Base-by-base conservation (phyloP, 2,113 vertebrate genomes). In the Malurus melanocephalus region DNA sequence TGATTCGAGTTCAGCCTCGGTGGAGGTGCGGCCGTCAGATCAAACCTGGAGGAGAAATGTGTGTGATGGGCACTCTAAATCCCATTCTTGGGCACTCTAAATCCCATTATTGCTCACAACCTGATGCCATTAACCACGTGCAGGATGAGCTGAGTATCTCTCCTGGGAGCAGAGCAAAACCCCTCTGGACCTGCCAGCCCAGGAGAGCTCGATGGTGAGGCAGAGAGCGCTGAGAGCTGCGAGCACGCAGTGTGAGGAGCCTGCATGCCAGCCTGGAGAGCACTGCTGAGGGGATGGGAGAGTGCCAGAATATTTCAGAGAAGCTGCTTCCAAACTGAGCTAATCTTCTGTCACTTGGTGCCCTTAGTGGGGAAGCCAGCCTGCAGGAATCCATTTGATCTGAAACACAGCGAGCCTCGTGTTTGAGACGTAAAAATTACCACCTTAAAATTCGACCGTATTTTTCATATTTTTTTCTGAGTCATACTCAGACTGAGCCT, bases 161-260 rank as follows among this genome's bases (percentile, higher is more conserved):
- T 65, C 66, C 24, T 67, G 76, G 56, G 61, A 68, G 30, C 43
- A 55, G 23, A 85, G 28, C 6, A 85, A 89, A 93, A 62, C 12
- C 9, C 4, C 32, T 27, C 42, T 28, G 35, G 27, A n/a, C 19
- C 32, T 51, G 16, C n/a, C 35, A 35, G 28, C 6, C 51, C 49
- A 4, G n/a, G 45, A 79, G 35, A 71, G 49, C 28, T 19, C 6
- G 4, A 5, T 21, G 24, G 11, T 1, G 11, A 21, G 46, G 68
- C 20, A 60, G 45, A 60, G 49, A 8, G 69, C 24, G 33, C n/a
- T 67, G 87, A 71, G 77, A 43, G 28, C 40, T 51, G 43, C n/a
- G 82, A 59, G 11, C 27, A 16, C 42, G 5, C 23, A 35, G 33
- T 0, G 0, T 6, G 16, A 7, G 24, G 46, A 18, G 45, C 4